Base-by-base conservation (phyloP, 1,140 invertebrate species). In the Copidosoma floridanum region DNA sequence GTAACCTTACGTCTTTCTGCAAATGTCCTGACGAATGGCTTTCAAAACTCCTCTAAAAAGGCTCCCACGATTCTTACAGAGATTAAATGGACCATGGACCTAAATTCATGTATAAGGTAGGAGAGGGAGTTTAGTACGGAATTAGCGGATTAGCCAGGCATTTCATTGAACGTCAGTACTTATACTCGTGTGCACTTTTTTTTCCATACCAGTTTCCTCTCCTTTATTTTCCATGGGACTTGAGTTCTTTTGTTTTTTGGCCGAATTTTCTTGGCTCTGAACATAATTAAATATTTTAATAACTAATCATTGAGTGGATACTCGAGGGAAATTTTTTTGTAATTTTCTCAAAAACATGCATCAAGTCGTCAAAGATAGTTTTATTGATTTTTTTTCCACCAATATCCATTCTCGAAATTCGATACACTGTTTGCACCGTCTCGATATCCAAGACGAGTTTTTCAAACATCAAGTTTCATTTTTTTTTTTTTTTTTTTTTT, bases 101-200 rank as follows among this genome's bases (percentile, higher is more conserved):
- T n/a, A n/a, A n/a, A n/a, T n/a, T n/a, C n/a, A n/a, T n/a, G n/a
- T n/a, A n/a, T n/a, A n/a, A n/a, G n/a, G n/a, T n/a, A n/a, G n/a
- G n/a, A n/a, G n/a, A n/a, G n/a, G n/a, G n/a, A n/a, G n/a, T n/a
- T n/a, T n/a, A n/a, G n/a, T n/a, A 67, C 63, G 64, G 67, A 75
- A 73, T 73, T 71, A 73, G 65, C 66, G 68, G 73, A 72, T 75
- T 73, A 75, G 68, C 62, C 52, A n/a, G n/a, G n/a, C 57, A 37
- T 57, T 63, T 73, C 69, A 71, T 73, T 75, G 67, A 66, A 64
- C 65, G 44, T 21, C n/a, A 14, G 18, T 11, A 8, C 26, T 29
- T 16, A 24, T 24, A 24, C 3, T 44, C 21, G 12, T 18, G 24
- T n/a, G 18, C 18, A 38, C 43, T 29, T 23, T 41, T 35, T 57